phyloP scores from a whole-genome alignment of 2,888 invertebrate genomes.

The Nomada flava region DNA sequence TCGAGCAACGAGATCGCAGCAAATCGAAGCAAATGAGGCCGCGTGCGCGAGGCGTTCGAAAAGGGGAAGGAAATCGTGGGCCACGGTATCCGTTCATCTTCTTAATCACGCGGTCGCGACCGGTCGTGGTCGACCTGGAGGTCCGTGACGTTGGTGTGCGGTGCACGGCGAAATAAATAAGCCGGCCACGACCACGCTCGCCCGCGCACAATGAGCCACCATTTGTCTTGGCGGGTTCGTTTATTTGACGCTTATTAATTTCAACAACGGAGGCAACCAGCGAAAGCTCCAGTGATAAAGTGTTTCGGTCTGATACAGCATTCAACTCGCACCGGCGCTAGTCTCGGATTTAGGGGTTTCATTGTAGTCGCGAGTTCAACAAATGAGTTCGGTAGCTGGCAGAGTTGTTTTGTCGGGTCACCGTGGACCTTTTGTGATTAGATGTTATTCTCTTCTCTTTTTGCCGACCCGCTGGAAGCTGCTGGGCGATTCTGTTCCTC shows the following conservation, averaged over 20 bases:
- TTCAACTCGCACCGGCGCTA: background rate
- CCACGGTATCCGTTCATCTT: constrained; percentile 68
- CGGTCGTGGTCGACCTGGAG: constrained; percentile 63
- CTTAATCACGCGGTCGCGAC: constrained; percentile 64
- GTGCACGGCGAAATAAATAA: constrained; percentile 68
- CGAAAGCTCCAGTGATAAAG: constrained; percentile 65
- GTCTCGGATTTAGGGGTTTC: constrained; percentile 40
- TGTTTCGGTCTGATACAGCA: constrained; percentile 12
- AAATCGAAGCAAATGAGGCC: constrained; percentile 63
- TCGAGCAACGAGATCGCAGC: constrained; percentile 17
- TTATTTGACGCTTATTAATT: constrained; percentile 78
- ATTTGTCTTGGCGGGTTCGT: constrained; percentile 75
- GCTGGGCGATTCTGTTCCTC: background rate
- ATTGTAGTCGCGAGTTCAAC: constrained; percentile 7
- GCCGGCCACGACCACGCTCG: constrained; percentile 58
- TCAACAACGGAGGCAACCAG: constrained; percentile 70
- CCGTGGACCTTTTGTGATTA: background rate
- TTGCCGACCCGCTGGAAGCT: too few relatives aligned
- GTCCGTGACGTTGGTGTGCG: constrained; percentile 25
- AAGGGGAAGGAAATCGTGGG: constrained; percentile 43
- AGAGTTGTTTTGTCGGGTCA: constrained; percentile 22
- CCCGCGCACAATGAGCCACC: constrained; percentile 71
- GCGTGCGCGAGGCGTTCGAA: constrained; percentile 48
- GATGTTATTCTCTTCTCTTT: background rate
- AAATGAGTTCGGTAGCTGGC: constrained; percentile 55